Percentiles rank a stretch among this genome's conserved stretches.
phyloP scores from a whole-genome alignment of 1,140 invertebrate species.

The Coelopa frigida region DNA sequence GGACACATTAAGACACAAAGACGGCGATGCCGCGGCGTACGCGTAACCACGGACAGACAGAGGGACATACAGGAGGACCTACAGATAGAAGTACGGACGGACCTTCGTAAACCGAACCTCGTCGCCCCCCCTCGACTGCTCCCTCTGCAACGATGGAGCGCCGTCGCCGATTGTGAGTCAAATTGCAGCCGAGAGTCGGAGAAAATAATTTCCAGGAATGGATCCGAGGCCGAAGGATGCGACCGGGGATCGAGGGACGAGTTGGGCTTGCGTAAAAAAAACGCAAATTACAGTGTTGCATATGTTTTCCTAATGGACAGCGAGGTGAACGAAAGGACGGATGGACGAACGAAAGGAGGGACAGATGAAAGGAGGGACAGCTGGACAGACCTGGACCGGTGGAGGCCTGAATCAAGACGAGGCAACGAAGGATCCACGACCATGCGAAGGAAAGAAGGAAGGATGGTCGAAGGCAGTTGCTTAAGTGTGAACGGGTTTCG shows the following conservation, averaged over 20 bases:
- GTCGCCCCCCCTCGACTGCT: too few species aligned
- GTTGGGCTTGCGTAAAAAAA: too few species aligned
- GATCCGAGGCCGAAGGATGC: not conserved
- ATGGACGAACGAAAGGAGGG: not conserved
- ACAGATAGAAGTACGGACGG: not conserved
- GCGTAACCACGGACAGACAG: not conserved
- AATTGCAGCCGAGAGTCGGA: not conserved
- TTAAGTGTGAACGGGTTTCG: not conserved
- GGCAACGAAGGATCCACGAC: not conserved
- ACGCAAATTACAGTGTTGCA: not conserved
- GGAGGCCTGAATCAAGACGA: not conserved
- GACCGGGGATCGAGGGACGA: not conserved
- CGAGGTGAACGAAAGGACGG: not conserved
- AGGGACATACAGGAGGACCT: not conserved
- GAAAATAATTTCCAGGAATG: not conserved
- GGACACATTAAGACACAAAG: conserved; percentile 3
- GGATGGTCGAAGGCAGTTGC: not conserved
- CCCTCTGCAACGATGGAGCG: too few species aligned
- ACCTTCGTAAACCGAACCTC: too few species aligned
- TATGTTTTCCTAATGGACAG: not conserved
- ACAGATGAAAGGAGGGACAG: not conserved
- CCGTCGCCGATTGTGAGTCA: not conserved
- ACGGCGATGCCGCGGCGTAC: not conserved
- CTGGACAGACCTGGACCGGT: not conserved
- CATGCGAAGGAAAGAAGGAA: not conserved